A percentile compares a stretch with the other conserved stretches of the same genome.
Conservation (phyloP, 2,888 invertebrate species). For the Agonopterix subpropinquella region DNA sequence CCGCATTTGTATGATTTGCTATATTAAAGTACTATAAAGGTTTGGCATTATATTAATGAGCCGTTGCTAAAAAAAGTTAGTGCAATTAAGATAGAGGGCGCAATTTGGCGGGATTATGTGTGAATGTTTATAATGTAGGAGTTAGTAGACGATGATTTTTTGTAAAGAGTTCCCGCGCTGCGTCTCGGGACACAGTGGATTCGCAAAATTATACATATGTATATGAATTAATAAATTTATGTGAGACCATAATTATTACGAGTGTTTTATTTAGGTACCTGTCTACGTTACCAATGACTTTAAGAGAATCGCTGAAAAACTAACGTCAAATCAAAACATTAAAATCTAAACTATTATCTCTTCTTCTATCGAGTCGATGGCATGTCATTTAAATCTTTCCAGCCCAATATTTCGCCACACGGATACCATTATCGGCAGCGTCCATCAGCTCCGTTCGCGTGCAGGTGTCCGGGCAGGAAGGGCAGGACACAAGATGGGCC, state of each 20-base stretch:
- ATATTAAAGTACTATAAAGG: slow-evolving; percentile 1
- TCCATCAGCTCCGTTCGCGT: too few relatives aligned
- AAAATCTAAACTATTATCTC: too few relatives aligned
- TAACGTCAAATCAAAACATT: too few relatives aligned
- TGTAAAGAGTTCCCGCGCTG: slow-evolving; percentile 64
- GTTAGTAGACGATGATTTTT: slow-evolving; percentile 64
- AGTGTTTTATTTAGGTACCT: slow-evolving; percentile 21
- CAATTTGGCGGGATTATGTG: slow-evolving; percentile 46
- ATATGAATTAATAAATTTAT: slow-evolving; percentile 75
- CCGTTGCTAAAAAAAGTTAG: slow-evolving; percentile 54
- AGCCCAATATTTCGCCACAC: too few relatives aligned
- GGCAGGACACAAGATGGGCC: too few relatives aligned
- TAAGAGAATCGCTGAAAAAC: not conserved
- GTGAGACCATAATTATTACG: slow-evolving; percentile 58
- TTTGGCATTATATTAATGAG: slow-evolving; percentile 14
- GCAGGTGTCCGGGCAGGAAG: too few relatives aligned
- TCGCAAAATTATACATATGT: slow-evolving; percentile 75
- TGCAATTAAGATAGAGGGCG: slow-evolving; percentile 58
- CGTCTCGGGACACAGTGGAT: slow-evolving; percentile 73
- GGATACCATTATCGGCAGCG: too few relatives aligned
- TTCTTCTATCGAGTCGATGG: too few relatives aligned
- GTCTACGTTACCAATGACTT: not conserved
- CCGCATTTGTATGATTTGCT: slow-evolving; percentile 29
- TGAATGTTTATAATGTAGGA: slow-evolving; percentile 52
- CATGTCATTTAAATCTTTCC: too few relatives aligned